Evolutionary conservation across 2,888 invertebrate genomes (phyloP).

Genomic region (Ferrisia virgata): DNA sequence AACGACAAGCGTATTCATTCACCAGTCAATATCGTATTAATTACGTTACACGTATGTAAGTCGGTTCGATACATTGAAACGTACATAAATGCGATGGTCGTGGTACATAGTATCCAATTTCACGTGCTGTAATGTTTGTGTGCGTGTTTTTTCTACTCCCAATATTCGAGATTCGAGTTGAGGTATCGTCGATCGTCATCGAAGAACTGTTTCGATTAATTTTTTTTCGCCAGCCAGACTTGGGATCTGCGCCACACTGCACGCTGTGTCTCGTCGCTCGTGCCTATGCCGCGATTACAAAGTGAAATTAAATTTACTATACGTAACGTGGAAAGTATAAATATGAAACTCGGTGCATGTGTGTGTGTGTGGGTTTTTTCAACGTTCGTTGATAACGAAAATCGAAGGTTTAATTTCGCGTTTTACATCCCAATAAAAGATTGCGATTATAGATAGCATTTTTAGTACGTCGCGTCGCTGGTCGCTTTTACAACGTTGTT

Average conservation of each 20-base stretch:
- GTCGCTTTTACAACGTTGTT: not conserved
- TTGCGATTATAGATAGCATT: not conserved
- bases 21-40: not conserved
- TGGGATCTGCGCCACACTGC: not conserved
- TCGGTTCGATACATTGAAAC: not conserved
- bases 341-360: not conserved
- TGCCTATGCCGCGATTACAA: not conserved
- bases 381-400: not conserved
- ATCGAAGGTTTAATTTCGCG: slow-evolving; percentile 19
- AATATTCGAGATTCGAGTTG: not conserved
- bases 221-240: not conserved
- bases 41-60: not conserved
- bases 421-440: not conserved
- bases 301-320: not conserved
- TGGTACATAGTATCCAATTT: not conserved
- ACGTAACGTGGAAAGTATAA: not conserved
- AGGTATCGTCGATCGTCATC: not conserved
- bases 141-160: not conserved
- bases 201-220: not conserved
- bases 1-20: not conserved
- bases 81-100: too few relatives aligned
- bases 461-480: not conserved
- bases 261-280: too few relatives aligned
- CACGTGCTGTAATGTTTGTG: not conserved
- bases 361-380: not conserved